Evolutionary conservation across 1,140 invertebrate genomes (phyloP).

Genomic region (Drosophila carrolli): DNA sequence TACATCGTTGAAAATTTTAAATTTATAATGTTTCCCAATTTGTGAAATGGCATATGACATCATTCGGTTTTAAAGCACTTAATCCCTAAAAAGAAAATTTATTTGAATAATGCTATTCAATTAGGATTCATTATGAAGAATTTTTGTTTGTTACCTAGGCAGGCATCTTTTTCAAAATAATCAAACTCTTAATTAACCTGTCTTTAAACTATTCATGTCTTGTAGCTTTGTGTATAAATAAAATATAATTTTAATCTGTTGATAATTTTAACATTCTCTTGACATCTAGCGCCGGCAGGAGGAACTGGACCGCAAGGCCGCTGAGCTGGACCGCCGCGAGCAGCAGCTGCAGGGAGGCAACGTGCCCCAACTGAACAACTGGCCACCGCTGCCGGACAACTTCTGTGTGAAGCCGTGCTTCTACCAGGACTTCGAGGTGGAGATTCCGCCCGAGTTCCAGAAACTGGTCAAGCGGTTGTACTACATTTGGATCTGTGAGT

Average conservation of each 20-base stretch:
- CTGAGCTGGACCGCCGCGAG: slow-evolving; percentile 94
- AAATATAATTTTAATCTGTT: no score
- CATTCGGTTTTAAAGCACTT: no score
- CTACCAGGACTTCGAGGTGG: slow-evolving; percentile 99
- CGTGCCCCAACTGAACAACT: slow-evolving; percentile 95
- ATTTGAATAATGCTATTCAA: no score
- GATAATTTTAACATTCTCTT: background rate
- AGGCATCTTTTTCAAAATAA: no score
- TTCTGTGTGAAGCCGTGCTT: slow-evolving; percentile 98
- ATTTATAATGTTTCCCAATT: no score
- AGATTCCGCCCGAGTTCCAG: slow-evolving; percentile 99
- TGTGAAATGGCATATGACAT: no score
- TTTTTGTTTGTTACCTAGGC: no score
- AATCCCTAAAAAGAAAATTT: no score
- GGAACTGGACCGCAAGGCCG: slow-evolving; percentile 93
- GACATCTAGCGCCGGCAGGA: slow-evolving; percentile 89
- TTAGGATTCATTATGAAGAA: no score
- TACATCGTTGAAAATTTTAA: no score
- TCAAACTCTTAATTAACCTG: no score
- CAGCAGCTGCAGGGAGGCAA: slow-evolving; percentile 90
- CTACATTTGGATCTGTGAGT: slow-evolving; percentile 99
- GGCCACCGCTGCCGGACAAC: slow-evolving; percentile 97
- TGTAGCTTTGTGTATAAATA: no score
- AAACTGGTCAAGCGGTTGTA: slow-evolving; percentile 97
- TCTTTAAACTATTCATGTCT: background rate